Evolutionary conservation across 2,888 invertebrate genomes (phyloP).

Genomic region (Craniophora ligustri): DNA sequence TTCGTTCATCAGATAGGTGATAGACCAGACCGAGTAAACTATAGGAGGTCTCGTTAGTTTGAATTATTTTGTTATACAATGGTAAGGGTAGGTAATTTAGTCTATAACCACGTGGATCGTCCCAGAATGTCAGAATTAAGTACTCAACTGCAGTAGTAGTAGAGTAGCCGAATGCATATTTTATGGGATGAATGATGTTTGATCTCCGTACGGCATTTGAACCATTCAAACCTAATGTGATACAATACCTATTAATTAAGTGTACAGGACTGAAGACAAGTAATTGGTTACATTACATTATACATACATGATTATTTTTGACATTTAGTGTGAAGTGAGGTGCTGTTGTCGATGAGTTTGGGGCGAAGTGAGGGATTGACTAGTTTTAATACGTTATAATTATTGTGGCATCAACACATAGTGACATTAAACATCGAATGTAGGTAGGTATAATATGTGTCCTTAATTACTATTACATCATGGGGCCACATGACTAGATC

Average conservation of each 20-base stretch:
- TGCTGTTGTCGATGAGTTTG: conserved; percentile 47
- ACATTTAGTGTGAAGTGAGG: conserved; percentile 25
- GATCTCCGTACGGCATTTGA: not conserved
- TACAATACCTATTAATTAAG: conserved; percentile 11
- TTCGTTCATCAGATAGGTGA: no score
- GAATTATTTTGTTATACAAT: no score
- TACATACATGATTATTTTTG: conserved; percentile 14
- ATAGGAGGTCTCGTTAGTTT: no score
- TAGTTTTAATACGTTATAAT: conserved; percentile 48
- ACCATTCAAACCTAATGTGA: conserved; percentile 25
- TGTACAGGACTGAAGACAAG: conserved; percentile 26
- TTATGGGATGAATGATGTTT: not conserved
- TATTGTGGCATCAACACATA: conserved; percentile 62
- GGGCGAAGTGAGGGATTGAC: conserved; percentile 49
- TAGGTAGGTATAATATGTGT: conserved; percentile 52
- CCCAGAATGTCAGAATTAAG: no score
- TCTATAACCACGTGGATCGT: no score
- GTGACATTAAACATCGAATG: conserved; percentile 68
- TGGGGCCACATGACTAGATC: conserved; percentile 62
- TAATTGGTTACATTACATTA: conserved; percentile 10
- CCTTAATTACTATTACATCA: conserved; percentile 63
- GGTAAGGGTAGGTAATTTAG: no score
- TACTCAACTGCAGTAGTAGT: no score
- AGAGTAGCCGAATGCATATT: no score
- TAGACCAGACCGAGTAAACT: no score